phyloP scores from a whole-genome alignment of 2,888 invertebrate species.

The Theodoxus fluviatilis region DNA sequence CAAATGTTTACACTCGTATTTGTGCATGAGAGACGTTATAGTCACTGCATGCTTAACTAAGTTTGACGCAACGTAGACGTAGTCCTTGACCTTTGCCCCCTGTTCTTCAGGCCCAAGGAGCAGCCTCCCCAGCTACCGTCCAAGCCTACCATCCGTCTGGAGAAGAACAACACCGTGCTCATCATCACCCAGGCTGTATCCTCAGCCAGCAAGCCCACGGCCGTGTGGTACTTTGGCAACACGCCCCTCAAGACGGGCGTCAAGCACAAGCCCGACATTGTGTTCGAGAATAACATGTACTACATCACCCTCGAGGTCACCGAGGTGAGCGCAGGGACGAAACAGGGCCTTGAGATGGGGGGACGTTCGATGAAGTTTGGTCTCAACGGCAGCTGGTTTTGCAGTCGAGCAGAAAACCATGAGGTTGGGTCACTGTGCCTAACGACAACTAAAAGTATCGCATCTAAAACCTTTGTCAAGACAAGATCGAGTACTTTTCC shows the following conservation, averaged over 20 bases:
- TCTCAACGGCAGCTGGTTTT: no score
- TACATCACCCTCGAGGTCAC: conserved; percentile 48
- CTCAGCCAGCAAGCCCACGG: conserved; percentile 45
- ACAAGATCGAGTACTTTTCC: no score
- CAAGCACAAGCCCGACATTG: conserved; percentile 82
- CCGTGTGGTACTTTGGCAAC: conserved; percentile 68
- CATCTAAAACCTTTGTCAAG: no score
- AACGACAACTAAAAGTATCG: no score
- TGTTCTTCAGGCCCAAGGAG: conserved; percentile 33
- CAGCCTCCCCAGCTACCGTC: conserved; percentile 67
- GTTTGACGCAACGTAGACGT: no score
- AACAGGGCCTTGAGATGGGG: no score
- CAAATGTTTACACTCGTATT: not conserved
- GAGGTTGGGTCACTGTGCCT: no score
- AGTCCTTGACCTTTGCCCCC: not conserved
- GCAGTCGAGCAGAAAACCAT: no score
- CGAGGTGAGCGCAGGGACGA: conserved; percentile 61
- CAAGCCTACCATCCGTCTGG: conserved; percentile 88
- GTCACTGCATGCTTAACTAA: no score
- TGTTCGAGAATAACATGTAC: conserved; percentile 70
- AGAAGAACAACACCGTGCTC: conserved; percentile 77
- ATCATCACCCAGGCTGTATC: conserved; percentile 46
- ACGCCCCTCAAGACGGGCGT: conserved; percentile 82
- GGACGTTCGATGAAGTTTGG: no score
- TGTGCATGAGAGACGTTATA: no score